Base-by-base conservation (phyloP, 2,797 vertebrate species). In the Erithacus rubecula region DNA sequence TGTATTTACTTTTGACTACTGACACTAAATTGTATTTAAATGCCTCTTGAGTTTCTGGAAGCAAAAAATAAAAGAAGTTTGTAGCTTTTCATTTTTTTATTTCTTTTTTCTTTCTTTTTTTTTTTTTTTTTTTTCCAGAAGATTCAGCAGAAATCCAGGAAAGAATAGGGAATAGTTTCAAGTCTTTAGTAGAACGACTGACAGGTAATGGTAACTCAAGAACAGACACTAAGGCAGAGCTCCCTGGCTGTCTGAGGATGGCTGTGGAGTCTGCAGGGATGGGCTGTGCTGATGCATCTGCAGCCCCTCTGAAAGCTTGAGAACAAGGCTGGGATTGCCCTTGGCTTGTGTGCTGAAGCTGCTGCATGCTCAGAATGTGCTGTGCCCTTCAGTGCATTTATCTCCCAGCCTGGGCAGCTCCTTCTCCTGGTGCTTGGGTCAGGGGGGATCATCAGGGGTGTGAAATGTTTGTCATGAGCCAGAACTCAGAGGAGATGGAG, bases 81-180 rank as follows among this genome's bases (percentile, higher is more conserved):
- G 34, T 18, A 51, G 21, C 81, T 94, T 68, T 67, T 29, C 15
- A 8, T 52, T 59, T 23, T 22, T 11, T 51, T 32, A 58, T 82
- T 83, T 69, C 43, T 46, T 22, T 75, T 64, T 41, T 41, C 14
- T 41, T 41, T n/a, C n/a, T 39, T 39, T 15, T 39, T 39, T 39
- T 39, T 39, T 39, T 12, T 39, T 34, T 96, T 97, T 27, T 76
- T 65, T 34, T 96, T 97, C 80, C 94, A 99, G 99, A 99, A 83
- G 99, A 99, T 96, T 99, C 99, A 69, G 72, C 97, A 27, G 99
- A 99, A 97, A 97, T 99, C 96, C 99, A 99, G 91, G 98, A 98
- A 41, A 98, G 98, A 96, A 98, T 99, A 98, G 99, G 98, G 93
- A 99, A 98, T 94, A 93, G 97, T 95, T 99, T 99, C 95, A 98